A percentile compares a stretch with the other conserved stretches of the same genome.
These are phyloP conservation scores for Patiria pectinifera DNA, from an alignment of 53 echinoderm and acorn worm genomes.

Conservation along the genomic window DNA sequence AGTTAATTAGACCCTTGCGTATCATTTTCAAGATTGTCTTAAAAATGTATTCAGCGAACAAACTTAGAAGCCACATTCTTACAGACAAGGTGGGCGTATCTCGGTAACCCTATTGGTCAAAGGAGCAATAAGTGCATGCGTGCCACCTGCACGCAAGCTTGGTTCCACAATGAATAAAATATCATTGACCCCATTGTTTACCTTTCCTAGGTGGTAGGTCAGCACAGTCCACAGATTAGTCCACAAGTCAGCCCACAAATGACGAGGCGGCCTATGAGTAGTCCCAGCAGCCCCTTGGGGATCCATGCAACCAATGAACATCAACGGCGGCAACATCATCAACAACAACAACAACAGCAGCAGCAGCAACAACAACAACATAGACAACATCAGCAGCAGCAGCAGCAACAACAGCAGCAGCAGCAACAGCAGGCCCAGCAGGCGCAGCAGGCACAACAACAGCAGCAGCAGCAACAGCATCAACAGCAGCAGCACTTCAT, in stretches of 20 bases:
- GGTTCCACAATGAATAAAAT: not conserved
- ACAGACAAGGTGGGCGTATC: no score
- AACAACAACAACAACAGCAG: conserved; percentile 28
- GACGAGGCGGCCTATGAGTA: conserved; percentile 76
- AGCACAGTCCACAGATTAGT: conserved; percentile 89
- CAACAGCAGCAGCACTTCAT: conserved; percentile 82
- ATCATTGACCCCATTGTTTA: not conserved
- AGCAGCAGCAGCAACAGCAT: conserved; percentile 78
- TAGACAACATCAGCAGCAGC: conserved; percentile 50
- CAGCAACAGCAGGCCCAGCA: conserved; percentile 50
- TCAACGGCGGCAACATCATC: conserved; percentile 71
- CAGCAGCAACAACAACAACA: conserved; percentile 72
- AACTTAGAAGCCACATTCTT: no score
- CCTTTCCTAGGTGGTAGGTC: conserved; percentile 49
- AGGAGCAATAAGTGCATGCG: no score
- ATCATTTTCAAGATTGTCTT: no score
- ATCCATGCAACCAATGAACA: conserved; percentile 51
- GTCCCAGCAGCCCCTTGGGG: conserved; percentile 75
- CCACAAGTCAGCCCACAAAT: conserved; percentile 89
- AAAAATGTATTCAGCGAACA: no score
- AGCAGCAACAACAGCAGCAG: conserved; percentile 35
- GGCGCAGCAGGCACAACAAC: conserved; percentile 64
- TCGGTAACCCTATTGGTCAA: no score
- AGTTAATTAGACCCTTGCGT: no score
- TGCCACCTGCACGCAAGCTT: not conserved